phyloP scores from a whole-genome alignment of 2,888 invertebrate species.

The Eurytoma adleriae region DNA sequence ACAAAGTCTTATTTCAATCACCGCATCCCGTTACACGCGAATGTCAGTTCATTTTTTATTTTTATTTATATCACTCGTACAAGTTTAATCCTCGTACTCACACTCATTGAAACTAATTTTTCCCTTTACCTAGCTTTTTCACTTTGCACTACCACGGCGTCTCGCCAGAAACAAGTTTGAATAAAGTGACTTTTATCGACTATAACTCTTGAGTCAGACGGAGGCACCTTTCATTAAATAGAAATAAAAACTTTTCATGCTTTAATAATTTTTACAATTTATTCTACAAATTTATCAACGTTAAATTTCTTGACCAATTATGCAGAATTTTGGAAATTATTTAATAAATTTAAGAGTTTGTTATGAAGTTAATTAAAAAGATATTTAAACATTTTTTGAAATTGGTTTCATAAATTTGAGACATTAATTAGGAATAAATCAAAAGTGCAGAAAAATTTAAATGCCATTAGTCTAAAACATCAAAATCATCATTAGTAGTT shows the following conservation, averaged over 20 bases:
- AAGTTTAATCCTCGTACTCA: constrained; percentile 10
- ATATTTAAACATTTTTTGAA: no score
- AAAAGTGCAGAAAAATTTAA: no score
- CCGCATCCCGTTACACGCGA: constrained; percentile 43
- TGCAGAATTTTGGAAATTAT: neutral
- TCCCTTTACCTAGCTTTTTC: constrained; percentile 34
- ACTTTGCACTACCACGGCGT: constrained; percentile 28
- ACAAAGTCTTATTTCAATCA: constrained; percentile 41
- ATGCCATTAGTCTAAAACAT: no score
- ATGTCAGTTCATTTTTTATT: constrained; percentile 42
- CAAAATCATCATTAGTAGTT: no score
- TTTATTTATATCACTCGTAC: constrained; percentile 39
- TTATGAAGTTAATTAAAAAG: no score
- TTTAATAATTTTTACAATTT: constrained; percentile 1
- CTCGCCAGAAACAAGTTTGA: constrained; percentile 31
- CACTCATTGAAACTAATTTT: constrained; percentile 43
- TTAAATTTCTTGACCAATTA: neutral
- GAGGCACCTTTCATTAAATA: constrained; percentile 12
- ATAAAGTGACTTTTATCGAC: constrained; percentile 26
- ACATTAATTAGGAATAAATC: no score
- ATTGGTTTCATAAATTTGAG: no score
- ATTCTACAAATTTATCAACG: neutral
- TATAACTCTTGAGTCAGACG: constrained; percentile 10
- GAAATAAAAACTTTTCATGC: constrained; percentile 39
- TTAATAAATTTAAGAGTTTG: neutral